Evolutionary conservation across 1,140 invertebrate species (phyloP).

Genomic region (Planococcus citri): DNA sequence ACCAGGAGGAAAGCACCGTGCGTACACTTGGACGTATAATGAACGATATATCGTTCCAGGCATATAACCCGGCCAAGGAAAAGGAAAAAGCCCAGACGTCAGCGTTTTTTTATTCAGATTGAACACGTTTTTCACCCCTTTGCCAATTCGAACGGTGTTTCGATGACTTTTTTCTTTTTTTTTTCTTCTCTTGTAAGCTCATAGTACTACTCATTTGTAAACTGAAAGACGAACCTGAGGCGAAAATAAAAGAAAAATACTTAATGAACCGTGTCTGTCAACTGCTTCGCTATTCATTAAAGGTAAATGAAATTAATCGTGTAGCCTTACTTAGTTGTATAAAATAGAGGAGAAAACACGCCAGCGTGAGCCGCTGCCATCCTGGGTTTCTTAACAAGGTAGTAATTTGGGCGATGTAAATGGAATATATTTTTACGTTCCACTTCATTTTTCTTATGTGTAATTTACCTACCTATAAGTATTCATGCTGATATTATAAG

Average conservation of each 20-base stretch:
- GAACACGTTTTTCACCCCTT: not conserved
- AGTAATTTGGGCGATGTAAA: not conserved
- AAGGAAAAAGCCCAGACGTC: not conserved
- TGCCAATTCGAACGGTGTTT: not conserved
- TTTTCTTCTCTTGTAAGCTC: not conserved
- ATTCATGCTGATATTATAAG: too few species aligned
- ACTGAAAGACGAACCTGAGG: not conserved
- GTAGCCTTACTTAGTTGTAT: not conserved
- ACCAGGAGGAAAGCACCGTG: too few species aligned
- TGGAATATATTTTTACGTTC: not conserved
- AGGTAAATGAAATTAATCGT: conserved; percentile 3
- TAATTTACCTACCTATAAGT: too few species aligned
- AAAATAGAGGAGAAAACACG: too few species aligned
- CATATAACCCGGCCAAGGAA: not conserved
- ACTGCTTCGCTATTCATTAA: not conserved
- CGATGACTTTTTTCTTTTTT: too few species aligned
- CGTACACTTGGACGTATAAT: too few species aligned
- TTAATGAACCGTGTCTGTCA: conserved; percentile 6
- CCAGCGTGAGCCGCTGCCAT: too few species aligned
- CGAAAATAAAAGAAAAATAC: conserved; percentile 8
- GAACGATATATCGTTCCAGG: too few species aligned
- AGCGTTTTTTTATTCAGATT: not conserved
- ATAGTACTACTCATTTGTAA: not conserved
- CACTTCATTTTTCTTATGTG: too few species aligned
- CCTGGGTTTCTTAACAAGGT: not conserved